Evolutionary conservation across 2,888 invertebrate genomes (phyloP), one percentile per base, ranked within the genome.

Genomic region (Agrypnus murinus): DNA sequence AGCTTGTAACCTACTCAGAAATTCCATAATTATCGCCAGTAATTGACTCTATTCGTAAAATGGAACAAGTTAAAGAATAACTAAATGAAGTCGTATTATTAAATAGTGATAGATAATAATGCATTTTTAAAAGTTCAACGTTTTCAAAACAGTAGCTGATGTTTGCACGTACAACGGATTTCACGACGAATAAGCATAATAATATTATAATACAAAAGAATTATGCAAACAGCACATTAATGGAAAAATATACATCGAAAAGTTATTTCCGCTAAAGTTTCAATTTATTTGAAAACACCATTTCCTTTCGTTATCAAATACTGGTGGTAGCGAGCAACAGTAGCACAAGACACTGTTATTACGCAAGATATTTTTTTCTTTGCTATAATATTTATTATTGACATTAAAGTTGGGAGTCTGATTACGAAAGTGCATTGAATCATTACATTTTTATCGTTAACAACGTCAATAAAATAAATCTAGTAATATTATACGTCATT

Each of bases 181-280:
- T 65, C 3, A 10, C 17, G 12, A 19, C 40, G 34, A 69, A 15
- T 64, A 69, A 69, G 69, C 69, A 48, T 48, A 66, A 46, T 62
- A 50, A 62, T 50, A 58, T 48, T 57, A 32, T 36, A 34, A 66
- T 58, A 64, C 32, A 55, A 58, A 58, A 36, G 50, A 62, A 62
- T 69, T 64, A 58, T 58, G 64, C 57, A 64, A 69, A 64, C 69
- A 46, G 32, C n/a, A 58, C 64, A 58, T 46, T 50, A 50, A 45
- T 10, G 9, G 48, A 66, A 60, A 67, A 58, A 62, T n/a, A 45
- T 15, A 34, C 55, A 55, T 36, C 12, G 58, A 58, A 40, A 19
- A 38, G 43, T 15, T 8, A 43, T 58, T 58, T 58, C 58, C 58
- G 58, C 31, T 12, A 15, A 38, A 19, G 58, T 15, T 58, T 15